phyloP scores from a whole-genome alignment of 2,113 vertebrate species.

The Bos javanicus region DNA sequence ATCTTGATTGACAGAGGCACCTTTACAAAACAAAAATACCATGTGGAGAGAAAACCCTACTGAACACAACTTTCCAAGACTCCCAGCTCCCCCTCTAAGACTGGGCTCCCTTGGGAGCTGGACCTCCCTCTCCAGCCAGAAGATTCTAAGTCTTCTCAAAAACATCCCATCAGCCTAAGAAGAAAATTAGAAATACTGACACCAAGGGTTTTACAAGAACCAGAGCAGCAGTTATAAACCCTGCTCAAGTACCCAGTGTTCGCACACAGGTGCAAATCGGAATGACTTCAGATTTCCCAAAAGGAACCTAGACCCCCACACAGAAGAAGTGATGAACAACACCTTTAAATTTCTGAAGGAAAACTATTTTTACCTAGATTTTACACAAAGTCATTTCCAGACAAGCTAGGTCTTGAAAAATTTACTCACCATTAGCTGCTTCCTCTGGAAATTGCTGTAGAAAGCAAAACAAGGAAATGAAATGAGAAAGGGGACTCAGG shows the following conservation, averaged over 20 bases:
- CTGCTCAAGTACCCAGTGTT: accelerated
- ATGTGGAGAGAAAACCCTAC: accelerated
- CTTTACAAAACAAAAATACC: not conserved
- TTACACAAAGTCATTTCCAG: not conserved
- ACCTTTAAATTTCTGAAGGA: not conserved
- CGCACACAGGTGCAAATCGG: not conserved
- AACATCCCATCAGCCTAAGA: not conserved
- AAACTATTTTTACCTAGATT: not conserved
- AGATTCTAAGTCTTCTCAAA: not conserved
- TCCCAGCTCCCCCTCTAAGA: too few relatives aligned
- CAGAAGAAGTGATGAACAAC: not conserved
- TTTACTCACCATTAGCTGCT: too few relatives aligned
- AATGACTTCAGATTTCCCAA: not conserved
- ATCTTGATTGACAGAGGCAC: not conserved
- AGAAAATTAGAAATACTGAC: not conserved
- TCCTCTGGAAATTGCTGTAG: not conserved
- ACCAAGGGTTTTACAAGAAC: not conserved
- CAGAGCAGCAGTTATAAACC: too few relatives aligned
- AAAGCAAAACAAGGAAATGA: not conserved
- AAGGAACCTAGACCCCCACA: not conserved
- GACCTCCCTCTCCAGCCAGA: not conserved
- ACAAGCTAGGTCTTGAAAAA: not conserved
- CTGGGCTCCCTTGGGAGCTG: too few relatives aligned
- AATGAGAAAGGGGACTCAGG: accelerated
- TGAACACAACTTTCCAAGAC: not conserved